phyloP scores from a whole-genome alignment of 2,797 vertebrate genomes.

The Dermochelys coriacea region DNA sequence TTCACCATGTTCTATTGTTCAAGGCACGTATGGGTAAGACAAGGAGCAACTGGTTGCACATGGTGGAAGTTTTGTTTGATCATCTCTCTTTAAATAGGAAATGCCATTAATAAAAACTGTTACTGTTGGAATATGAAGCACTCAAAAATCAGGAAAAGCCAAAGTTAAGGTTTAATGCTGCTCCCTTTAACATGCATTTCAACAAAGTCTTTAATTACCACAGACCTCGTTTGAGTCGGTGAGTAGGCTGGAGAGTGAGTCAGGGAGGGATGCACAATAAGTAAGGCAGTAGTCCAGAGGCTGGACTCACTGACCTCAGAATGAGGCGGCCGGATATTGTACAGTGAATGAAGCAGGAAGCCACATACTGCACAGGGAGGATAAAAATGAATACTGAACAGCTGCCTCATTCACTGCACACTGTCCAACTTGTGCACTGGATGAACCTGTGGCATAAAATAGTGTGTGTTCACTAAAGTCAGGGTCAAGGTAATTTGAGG shows the following conservation, averaged over 20 bases:
- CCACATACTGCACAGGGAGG: not conserved
- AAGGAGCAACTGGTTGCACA: rapidly evolving
- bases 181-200: not conserved
- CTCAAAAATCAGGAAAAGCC: rapidly evolving
- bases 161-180: not conserved
- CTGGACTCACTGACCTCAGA: not conserved
- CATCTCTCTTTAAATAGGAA: not conserved
- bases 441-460: not conserved
- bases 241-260: not conserved
- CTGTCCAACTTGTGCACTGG: not conserved
- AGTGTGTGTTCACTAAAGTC: not conserved
- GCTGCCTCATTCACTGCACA: not conserved
- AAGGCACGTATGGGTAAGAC: not conserved
- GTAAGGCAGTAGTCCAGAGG: not conserved
- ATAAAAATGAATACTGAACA: not conserved
- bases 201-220: not conserved
- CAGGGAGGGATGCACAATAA: not conserved
- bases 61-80: not conserved
- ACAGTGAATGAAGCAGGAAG: not conserved
- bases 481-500: not conserved
- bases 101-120: not conserved
- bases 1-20: not conserved
- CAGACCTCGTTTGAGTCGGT: not conserved
- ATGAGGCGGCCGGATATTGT: not conserved
- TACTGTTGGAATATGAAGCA: not conserved